Evolutionary conservation across 2,113 vertebrate species (phyloP), one percentile per base, ranked within the genome.

Genomic region (Montifringilla adamsi): DNA sequence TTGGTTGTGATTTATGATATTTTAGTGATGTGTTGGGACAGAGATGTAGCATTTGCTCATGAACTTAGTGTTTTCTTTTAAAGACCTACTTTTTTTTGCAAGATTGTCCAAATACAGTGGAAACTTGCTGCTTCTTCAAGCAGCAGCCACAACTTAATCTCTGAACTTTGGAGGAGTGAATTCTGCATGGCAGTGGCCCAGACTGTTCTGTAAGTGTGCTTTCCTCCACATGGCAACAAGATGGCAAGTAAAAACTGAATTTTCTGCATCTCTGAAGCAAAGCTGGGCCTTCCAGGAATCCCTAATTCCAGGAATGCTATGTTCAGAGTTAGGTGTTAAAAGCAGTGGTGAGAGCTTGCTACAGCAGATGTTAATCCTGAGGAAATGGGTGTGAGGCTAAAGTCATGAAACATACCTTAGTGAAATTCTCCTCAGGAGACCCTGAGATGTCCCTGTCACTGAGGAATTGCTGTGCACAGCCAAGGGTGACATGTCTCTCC

Each of bases 371-470:
- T 6, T 46, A 55, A n/a, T n/a, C 6, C 2, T 26, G 39, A 73
- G 37, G 53, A 79, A 60, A 21, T 22, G 31, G 39, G 22, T 52
- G 49, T 59, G 56, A 47, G 52, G 47, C 47, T 84, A 0, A 84
- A 87, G 43, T 49, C 0, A 3, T 28, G 39, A 63, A 50, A 37
- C 1, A 6, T 16, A 23, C 5, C 43, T 53, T 43, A 23, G 30
- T 20, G 30, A 67, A 75, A 27, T 50, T 59, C 68, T 67, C 46
- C 33, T 46, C n/a, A 43, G 55, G 35, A 56, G 41, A 60, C 17
- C 24, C n/a, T 53, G 0, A 1, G 0, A 10, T 24, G 64, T 89
- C 46, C 13, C 46, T n/a, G 2, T 35, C 21, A 3, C 35, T 47
- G 11, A 72, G 69, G 44, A 39, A 3, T 24, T 3, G 6, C 47